Conservation (phyloP, 2,113 vertebrate species). For the Python bivittatus region DNA sequence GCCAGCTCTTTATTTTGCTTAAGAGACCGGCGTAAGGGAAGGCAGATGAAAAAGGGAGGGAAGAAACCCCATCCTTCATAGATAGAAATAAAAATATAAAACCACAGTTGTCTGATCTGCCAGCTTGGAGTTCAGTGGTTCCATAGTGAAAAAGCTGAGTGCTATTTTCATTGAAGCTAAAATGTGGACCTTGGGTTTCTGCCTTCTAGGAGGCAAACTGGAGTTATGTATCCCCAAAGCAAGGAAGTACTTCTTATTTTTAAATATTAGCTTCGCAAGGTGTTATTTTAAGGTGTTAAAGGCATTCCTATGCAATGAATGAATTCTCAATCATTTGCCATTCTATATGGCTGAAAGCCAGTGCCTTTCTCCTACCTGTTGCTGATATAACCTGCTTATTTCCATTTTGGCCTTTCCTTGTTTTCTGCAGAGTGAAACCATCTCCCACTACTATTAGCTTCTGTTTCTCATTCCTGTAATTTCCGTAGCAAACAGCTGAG, state of each 20-base stretch:
- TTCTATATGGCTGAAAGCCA: neutral
- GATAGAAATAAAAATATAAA: neutral
- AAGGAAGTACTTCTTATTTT: neutral
- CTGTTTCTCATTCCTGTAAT: neutral
- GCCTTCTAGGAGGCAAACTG: neutral
- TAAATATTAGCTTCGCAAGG: neutral
- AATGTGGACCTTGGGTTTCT: neutral
- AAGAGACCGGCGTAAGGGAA: neutral
- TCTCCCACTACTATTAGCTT: neutral
- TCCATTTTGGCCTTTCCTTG: neutral
- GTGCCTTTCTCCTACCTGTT: neutral
- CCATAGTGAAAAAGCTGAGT: neutral
- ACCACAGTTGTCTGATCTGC: neutral
- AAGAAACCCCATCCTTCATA: neutral
- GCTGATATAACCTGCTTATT: neutral
- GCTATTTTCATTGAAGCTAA: neutral
- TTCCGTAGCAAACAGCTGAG: neutral
- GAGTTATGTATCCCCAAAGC: neutral
- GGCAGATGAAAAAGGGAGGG: too few species aligned
- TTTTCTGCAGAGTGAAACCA: neutral
- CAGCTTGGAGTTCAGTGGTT: neutral
- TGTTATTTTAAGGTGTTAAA: neutral
- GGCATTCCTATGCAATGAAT: neutral
- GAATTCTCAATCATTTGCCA: too few species aligned
- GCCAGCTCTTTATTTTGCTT: neutral